Evolutionary conservation across 2,113 vertebrate genomes (phyloP).

Genomic region (Triplophysa rosa): DNA sequence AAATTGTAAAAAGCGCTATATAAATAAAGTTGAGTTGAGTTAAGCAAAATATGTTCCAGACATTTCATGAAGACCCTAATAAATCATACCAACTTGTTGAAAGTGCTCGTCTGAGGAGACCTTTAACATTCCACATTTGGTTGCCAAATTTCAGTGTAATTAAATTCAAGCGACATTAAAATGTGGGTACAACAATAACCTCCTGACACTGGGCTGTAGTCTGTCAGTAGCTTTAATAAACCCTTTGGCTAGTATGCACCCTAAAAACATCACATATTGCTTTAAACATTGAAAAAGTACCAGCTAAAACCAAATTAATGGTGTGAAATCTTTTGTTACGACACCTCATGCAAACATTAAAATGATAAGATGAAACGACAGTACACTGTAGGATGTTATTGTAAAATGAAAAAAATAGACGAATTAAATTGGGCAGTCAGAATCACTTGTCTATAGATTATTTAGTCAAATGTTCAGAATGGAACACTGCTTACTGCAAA

Average conservation of each 20-base stretch:
- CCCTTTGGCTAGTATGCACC: slow-evolving; percentile 1
- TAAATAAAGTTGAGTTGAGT: too few relatives aligned
- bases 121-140: slow-evolving; percentile 26
- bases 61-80: too few relatives aligned
- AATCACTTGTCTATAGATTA: background rate
- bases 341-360: background rate
- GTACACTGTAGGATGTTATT: background rate
- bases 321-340: slow-evolving; percentile 22
- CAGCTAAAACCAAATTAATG: slow-evolving; percentile 1
- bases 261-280: slow-evolving; percentile 1
- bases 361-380: background rate
- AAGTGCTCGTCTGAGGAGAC: too few relatives aligned
- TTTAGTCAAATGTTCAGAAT: background rate
- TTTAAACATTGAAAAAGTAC: background rate
- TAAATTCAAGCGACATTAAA: slow-evolving; percentile 25
- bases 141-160: slow-evolving; percentile 41
- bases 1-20: too few relatives aligned
- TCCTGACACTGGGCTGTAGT: slow-evolving; percentile 20
- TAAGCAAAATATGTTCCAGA: too few relatives aligned
- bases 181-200: slow-evolving; percentile 27
- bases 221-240: slow-evolving; percentile 14
- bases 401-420: background rate
- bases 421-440: background rate
- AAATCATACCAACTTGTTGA: too few relatives aligned
- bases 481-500: background rate